A percentile compares a stretch with the other conserved stretches of the same genome.
Conservation (phyloP, 2,113 vertebrate species). For the Boulengeromyrus knoepffleri region DNA sequence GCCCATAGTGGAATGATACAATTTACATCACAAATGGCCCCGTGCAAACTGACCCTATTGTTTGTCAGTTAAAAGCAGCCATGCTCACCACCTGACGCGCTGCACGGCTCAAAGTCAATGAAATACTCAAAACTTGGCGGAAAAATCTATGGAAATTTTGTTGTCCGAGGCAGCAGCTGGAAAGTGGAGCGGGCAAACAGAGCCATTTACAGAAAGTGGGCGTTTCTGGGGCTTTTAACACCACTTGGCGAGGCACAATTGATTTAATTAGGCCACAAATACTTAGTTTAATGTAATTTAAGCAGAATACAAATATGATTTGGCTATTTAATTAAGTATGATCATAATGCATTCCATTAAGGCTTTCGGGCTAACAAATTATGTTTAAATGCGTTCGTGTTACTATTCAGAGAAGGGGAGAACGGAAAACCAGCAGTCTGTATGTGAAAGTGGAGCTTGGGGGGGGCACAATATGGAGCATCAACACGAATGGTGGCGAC, state of each 20-base stretch:
- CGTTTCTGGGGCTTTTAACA: slow-evolving; percentile 22
- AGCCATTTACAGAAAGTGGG: slow-evolving; percentile 19
- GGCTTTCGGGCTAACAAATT: slow-evolving; percentile 31
- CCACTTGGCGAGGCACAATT: slow-evolving; percentile 20
- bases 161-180: not conserved
- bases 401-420: slow-evolving; percentile 25
- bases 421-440: not conserved
- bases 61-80: slow-evolving; percentile 16
- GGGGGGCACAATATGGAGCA: not conserved
- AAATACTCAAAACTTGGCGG: not conserved
- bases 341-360: slow-evolving; percentile 38
- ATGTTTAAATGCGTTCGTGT: slow-evolving; percentile 32
- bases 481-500: not conserved
- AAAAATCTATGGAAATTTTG: slow-evolving; percentile 20
- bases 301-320: slow-evolving; percentile 23
- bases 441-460: slow-evolving; percentile 1
- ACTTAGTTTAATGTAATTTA: slow-evolving; percentile 39
- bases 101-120: slow-evolving; percentile 12
- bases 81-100: not conserved
- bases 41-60: not conserved
- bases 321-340: slow-evolving; percentile 39
- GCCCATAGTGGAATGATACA: not conserved
- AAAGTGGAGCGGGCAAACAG: slow-evolving; percentile 12
- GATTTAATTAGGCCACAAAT: slow-evolving; percentile 40
- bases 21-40: slow-evolving; percentile 12